A percentile compares a stretch with the other conserved stretches of the same genome.
Conservation (phyloP, 1,140 invertebrate species). For the Scaptomyza hsui region DNA sequence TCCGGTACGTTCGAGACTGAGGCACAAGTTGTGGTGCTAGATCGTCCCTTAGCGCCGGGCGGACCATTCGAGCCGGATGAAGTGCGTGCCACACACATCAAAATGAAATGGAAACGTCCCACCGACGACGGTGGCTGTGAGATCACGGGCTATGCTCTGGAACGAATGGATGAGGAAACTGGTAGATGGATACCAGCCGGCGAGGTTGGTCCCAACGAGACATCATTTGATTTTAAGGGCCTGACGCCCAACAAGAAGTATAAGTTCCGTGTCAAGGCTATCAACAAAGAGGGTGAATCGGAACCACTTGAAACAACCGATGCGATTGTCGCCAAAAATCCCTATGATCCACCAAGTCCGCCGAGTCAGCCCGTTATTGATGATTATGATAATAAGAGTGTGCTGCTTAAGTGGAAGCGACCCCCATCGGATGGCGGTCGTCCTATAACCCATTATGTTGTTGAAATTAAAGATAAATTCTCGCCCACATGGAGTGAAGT, state of each 20-base stretch:
- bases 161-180: constrained; percentile 98
- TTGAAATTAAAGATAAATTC: constrained; percentile 98
- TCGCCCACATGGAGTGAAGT: constrained; percentile 95
- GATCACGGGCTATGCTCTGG: constrained; percentile 97
- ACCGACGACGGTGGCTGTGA: constrained; percentile 96
- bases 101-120: constrained; percentile 97
- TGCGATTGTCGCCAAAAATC: constrained; percentile 96
- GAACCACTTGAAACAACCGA: constrained; percentile 96
- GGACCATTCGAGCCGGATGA: constrained; percentile 95
- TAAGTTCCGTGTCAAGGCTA: constrained; percentile 98
- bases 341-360: constrained; percentile 95
- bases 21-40: constrained; percentile 94
- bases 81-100: constrained; percentile 95
- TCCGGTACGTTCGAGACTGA: constrained; percentile 92
- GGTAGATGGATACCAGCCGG: constrained; percentile 96
- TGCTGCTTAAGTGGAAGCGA: constrained; percentile 94
- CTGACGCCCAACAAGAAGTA: constrained; percentile 98
- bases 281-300: constrained; percentile 99
- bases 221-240: constrained; percentile 94
- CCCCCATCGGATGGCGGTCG: constrained; percentile 96
- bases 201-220: constrained; percentile 92
- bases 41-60: constrained; percentile 93
- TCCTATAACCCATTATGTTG: constrained; percentile 96
- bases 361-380: constrained; percentile 96
- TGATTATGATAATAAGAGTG: constrained; percentile 97